These are phyloP conservation scores for Aldabrachelys gigantea DNA, from an alignment of 2,113 vertebrate species.

Conservation along the genomic window DNA sequence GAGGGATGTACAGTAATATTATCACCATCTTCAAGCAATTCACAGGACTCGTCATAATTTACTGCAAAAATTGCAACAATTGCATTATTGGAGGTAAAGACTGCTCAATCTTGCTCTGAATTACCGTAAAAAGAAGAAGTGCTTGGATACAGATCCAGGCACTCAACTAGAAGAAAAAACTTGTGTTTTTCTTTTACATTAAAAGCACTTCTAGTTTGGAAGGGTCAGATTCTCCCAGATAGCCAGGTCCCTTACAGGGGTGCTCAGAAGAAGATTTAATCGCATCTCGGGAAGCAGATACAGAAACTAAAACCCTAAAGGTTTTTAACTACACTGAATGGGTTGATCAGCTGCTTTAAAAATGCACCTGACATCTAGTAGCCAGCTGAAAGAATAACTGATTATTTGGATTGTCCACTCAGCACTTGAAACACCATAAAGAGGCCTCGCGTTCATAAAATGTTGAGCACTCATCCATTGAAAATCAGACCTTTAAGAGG, in stretches of 20 bases:
- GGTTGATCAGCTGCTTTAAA: neutral
- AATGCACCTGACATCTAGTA: neutral
- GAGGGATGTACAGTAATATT: neutral
- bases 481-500: neutral
- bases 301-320: neutral
- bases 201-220: neutral
- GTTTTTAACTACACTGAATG: neutral
- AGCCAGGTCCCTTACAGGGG: neutral
- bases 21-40: neutral
- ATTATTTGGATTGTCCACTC: neutral
- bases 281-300: neutral
- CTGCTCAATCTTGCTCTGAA: neutral
- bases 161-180: neutral
- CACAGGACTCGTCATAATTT: neutral
- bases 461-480: neutral
- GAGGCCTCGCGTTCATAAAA: neutral
- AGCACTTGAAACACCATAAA: neutral
- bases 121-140: neutral
- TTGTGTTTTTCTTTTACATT: neutral
- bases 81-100: neutral
- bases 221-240: neutral
- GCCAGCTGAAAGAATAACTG: neutral
- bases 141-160: neutral
- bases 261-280: neutral
- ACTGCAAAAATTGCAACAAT: neutral